Percentiles rank a stretch among this genome's conserved stretches.
Evolutionary conservation across 1,140 invertebrate genomes (phyloP).

Genomic region (Drosophila orosa): DNA sequence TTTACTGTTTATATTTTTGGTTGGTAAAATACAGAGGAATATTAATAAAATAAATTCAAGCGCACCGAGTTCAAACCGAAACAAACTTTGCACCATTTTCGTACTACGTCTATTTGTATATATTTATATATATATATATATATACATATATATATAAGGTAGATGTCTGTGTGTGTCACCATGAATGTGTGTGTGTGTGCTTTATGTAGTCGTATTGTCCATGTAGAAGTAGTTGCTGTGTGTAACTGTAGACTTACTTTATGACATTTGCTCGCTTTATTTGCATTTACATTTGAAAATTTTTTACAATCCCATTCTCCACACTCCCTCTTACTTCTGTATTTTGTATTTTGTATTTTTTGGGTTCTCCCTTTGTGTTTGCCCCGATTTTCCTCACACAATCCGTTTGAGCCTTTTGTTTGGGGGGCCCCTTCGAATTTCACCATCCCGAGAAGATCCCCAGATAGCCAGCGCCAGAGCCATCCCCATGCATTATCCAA

Average conservation of each 20-base stretch:
- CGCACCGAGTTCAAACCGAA: slow-evolving; percentile 84
- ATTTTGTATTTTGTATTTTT: not conserved
- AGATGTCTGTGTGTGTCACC: slow-evolving; percentile 1
- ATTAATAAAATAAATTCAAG: slow-evolving; percentile 80
- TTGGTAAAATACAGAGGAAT: slow-evolving; percentile 56
- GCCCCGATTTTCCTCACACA: slow-evolving; percentile 35
- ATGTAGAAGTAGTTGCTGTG: slow-evolving; percentile 28
- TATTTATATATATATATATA: slow-evolving; percentile 20
- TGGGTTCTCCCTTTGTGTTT: slow-evolving; percentile 1
- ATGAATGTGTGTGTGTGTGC: slow-evolving; percentile 25
- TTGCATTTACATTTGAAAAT: slow-evolving; percentile 73
- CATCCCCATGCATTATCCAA: slow-evolving; percentile 65
- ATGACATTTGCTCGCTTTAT: slow-evolving; percentile 77
- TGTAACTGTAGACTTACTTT: slow-evolving; percentile 68
- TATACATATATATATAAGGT: slow-evolving; percentile 10
- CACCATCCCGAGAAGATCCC: not conserved
- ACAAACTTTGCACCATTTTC: slow-evolving; percentile 83
- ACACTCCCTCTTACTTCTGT: not conserved
- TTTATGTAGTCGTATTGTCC: slow-evolving; percentile 59
- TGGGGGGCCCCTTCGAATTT: not conserved
- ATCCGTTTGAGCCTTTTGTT: slow-evolving; percentile 55
- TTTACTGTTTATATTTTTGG: slow-evolving; percentile 41
- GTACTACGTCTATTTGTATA: slow-evolving; percentile 41
- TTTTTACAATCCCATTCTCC: slow-evolving; percentile 46
- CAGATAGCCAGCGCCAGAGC: slow-evolving; percentile 18